These are phyloP conservation scores for Tupaia chinensis DNA, from an alignment of 2,113 vertebrate species.

Conservation along the genomic window DNA sequence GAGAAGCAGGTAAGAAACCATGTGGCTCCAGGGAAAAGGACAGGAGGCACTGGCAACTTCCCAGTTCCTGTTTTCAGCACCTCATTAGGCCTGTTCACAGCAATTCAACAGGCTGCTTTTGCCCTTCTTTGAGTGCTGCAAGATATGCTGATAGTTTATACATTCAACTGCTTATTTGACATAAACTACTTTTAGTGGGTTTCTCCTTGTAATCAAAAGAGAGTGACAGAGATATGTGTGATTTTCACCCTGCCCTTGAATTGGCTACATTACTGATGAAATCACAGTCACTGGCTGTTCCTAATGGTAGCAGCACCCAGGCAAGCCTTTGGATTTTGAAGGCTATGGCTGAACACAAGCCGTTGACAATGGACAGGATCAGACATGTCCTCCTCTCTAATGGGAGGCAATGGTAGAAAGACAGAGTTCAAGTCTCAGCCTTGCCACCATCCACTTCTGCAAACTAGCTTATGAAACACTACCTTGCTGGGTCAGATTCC, in stretches of 20 bases:
- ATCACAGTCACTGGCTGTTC: background rate
- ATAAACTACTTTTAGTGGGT: background rate
- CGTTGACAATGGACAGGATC: background rate
- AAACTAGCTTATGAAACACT: background rate
- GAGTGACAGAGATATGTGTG: background rate
- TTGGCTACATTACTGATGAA: background rate
- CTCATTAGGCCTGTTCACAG: background rate
- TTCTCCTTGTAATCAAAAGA: background rate
- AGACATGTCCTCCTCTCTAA: background rate
- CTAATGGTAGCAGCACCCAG: background rate
- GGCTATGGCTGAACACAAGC: background rate
- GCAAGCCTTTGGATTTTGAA: background rate
- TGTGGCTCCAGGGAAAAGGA: background rate
- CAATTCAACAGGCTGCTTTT: too few species aligned
- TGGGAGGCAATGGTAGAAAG: background rate
- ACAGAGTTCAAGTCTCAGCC: constrained; percentile 10
- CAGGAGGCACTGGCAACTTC: background rate
- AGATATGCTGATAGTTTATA: background rate
- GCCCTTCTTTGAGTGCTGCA: background rate
- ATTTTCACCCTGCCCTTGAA: background rate
- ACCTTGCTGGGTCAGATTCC: background rate
- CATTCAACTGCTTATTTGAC: background rate
- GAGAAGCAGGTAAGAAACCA: background rate
- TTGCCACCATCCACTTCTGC: background rate
- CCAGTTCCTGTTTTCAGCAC: background rate